Evolutionary conservation across 2,113 vertebrate species (phyloP).

Genomic region (Rhinogobius similis): DNA sequence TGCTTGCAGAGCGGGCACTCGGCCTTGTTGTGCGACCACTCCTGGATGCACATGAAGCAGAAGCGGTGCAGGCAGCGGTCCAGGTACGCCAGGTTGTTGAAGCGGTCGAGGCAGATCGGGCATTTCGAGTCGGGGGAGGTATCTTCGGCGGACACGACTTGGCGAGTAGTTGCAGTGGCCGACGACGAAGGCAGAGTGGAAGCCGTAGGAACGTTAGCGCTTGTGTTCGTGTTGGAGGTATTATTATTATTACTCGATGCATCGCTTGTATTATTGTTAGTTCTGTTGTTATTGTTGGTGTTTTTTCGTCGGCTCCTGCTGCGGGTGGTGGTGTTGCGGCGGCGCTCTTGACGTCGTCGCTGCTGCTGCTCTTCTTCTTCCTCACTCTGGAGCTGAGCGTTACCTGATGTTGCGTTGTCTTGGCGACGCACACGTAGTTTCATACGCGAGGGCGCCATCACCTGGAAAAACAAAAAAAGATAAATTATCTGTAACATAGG

Average conservation of each 20-base stretch:
- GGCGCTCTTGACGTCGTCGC: neutral
- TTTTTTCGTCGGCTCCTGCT: slow-evolving; percentile 37
- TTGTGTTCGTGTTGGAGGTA: neutral
- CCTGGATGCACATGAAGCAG: slow-evolving; percentile 90
- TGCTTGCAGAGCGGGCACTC: slow-evolving; percentile 94
- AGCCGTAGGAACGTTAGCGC: neutral
- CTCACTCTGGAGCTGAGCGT: neutral
- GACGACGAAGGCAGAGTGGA: slow-evolving; percentile 11
- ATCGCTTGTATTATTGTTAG: neutral
- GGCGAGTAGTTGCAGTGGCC: slow-evolving; percentile 4
- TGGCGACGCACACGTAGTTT: slow-evolving; percentile 75
- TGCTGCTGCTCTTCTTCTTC: neutral
- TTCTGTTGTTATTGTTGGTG: neutral
- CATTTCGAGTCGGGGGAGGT: slow-evolving; percentile 91
- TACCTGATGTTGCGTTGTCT: neutral
- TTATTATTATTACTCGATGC: neutral
- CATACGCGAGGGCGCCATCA: slow-evolving; percentile 80
- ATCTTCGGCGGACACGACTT: slow-evolving; percentile 67
- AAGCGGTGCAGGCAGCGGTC: slow-evolving; percentile 90
- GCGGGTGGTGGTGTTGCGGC: neutral
- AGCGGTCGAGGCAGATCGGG: slow-evolving; percentile 90
- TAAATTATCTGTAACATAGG: too few species aligned
- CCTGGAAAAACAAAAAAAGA: slow-evolving; percentile 70
- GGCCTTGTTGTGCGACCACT: slow-evolving; percentile 93
- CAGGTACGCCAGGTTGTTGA: slow-evolving; percentile 87